Evolutionary conservation across 2,888 invertebrate species (phyloP), one percentile per base, ranked within the genome.

Genomic region (Ichneumoninae sp.): DNA sequence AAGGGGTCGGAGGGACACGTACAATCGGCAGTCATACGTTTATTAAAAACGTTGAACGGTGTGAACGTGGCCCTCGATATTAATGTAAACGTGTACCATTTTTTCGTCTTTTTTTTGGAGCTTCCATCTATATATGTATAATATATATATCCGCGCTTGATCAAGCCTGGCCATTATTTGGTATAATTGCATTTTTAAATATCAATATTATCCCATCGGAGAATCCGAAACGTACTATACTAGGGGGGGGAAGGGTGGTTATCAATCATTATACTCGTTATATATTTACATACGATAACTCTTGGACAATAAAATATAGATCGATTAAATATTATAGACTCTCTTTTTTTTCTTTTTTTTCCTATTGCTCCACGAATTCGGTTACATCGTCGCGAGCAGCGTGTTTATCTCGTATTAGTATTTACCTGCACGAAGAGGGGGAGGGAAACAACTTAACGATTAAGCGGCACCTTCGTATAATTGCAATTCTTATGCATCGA

Each of bases 171-270:
- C 80, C 84, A 87, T 83, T 89, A 90, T 91, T 91, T 91, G 91
- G 90, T 91, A 90, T 88, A 90, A 89, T 91, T 89, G 90, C 89
- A 88, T 90, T 87, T 83, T 74, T 81, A 86, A 89, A 87, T 89
- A 88, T 86, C 85, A 86, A 60, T 83, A 71, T 83, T 84, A 80
- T 80, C 70, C 78, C 66, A 79, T 76, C 75, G 82, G 77, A 83
- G 83, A 71, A 83, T 65, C 60, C 80, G 75, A 81, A 88, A 80
- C 79, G 65, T 71, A 82, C 60, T 60, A 78, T 7, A 77, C 40
- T 26, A 82, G 40, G 40, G 40, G 10, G 10, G 40, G 40, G 40
- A 10, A 10, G 40, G 40, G 40, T 10, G 40, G 40, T 76, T 77
- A 78, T 77, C 50, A 73, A 74, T 74, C 5, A 33, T 74, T 50